Evolutionary conservation across 2,797 vertebrate genomes (phyloP).

Genomic region (Helicolenus hilgendorfi): DNA sequence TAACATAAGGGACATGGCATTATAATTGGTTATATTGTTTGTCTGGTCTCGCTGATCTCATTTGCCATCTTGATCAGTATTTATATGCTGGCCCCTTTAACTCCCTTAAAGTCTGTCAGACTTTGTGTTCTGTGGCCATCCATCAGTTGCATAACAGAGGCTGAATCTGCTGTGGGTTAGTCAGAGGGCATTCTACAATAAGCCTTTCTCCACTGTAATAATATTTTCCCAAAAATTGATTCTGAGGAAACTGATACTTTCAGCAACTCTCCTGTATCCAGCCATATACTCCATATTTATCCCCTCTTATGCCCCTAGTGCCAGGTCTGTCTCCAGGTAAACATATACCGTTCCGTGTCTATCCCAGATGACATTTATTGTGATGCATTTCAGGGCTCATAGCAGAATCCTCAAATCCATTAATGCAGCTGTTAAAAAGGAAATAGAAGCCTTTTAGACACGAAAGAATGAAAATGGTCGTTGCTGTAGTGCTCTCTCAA

Average conservation of each 20-base stretch:
- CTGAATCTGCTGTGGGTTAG: conserved; percentile 32
- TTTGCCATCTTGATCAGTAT: conserved; percentile 43
- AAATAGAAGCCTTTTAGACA: conserved; percentile 67
- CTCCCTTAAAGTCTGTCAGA: conserved; percentile 33
- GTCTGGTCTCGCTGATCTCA: conserved; percentile 42
- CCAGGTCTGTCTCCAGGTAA: conserved; percentile 59
- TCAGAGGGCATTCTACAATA: conserved; percentile 44
- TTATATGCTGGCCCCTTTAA: conserved; percentile 27
- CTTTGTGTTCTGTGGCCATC: conserved; percentile 17
- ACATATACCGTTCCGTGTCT: conserved; percentile 62
- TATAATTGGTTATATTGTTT: conserved; percentile 55
- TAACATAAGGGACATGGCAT: not conserved
- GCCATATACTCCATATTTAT: conserved; percentile 44
- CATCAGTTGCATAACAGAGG: conserved; percentile 54
- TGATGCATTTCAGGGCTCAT: conserved; percentile 77
- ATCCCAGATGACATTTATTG: conserved; percentile 70
- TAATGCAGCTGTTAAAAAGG: conserved; percentile 78
- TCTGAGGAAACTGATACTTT: conserved; percentile 75
- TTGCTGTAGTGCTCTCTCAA: conserved; percentile 58
- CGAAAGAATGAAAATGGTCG: conserved; percentile 58
- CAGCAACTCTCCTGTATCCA: conserved; percentile 31
- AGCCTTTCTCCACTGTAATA: conserved; percentile 43
- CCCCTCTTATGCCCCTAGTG: conserved; percentile 16
- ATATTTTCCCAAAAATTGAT: conserved; percentile 77
- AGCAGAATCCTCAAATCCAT: conserved; percentile 66